These are phyloP conservation scores for Pitta sordida DNA, from an alignment of 2,113 vertebrate species.

Conservation along the genomic window DNA sequence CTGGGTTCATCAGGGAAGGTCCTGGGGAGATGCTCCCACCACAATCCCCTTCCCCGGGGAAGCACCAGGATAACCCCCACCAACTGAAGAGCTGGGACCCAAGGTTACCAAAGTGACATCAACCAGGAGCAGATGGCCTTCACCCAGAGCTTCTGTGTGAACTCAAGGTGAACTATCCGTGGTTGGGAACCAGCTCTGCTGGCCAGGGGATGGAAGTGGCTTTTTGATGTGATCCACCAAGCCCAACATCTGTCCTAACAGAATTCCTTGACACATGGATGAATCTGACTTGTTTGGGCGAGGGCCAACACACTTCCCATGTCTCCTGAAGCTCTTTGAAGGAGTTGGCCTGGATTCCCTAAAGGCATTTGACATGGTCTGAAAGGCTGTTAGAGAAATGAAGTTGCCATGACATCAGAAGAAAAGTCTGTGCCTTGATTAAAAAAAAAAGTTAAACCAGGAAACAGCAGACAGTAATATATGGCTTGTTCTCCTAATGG, in stretches of 20 bases:
- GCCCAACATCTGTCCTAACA: constrained; percentile 40
- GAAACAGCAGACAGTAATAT: neutral
- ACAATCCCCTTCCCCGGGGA: neutral
- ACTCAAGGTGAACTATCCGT: neutral
- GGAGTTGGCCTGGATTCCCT: neutral
- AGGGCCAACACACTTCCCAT: constrained; percentile 23
- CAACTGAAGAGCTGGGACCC: neutral
- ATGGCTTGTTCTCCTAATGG: neutral
- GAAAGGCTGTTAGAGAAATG: neutral
- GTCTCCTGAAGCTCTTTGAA: constrained; percentile 44
- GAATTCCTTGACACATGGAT: constrained; percentile 2
- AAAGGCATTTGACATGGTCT: neutral
- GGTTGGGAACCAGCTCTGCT: neutral
- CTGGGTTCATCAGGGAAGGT: neutral
- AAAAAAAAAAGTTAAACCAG: neutral
- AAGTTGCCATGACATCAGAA: neutral
- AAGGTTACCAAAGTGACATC: rapidly evolving
- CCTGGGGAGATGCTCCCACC: neutral
- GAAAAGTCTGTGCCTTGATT: neutral
- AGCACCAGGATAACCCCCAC: neutral
- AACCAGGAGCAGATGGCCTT: neutral
- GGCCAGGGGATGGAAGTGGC: neutral
- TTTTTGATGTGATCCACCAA: constrained; percentile 13
- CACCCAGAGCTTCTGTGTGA: neutral
- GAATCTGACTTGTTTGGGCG: neutral